A percentile compares a stretch with the other conserved stretches of the same genome.
These are phyloP conservation scores for Olivierus martensii DNA, from an alignment of 1,140 invertebrate species.

Conservation along the genomic window DNA sequence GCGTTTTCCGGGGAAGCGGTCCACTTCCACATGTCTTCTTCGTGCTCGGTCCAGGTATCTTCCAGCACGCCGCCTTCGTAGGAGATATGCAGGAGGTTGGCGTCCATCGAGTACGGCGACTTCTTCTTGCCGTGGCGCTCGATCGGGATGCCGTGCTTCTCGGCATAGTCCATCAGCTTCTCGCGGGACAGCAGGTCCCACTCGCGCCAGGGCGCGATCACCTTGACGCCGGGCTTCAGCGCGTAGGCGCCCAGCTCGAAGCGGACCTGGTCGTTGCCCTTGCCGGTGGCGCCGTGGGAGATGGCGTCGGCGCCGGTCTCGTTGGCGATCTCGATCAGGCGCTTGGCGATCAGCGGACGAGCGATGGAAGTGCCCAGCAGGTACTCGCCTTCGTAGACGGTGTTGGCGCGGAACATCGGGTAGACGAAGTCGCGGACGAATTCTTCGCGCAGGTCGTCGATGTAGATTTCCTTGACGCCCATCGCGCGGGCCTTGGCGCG, in stretches of 20 bases:
- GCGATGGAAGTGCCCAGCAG: constrained; percentile 68
- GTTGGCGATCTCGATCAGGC: constrained; percentile 36
- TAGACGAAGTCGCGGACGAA: constrained; percentile 63
- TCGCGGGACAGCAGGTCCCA: no score
- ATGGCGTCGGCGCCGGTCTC: constrained; percentile 47
- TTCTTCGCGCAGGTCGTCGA: constrained; percentile 50
- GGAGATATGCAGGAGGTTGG: no score
- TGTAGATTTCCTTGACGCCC: constrained; percentile 39
- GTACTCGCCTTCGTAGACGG: constrained; percentile 64
- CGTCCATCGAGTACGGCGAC: no score
- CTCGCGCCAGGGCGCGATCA: no score
- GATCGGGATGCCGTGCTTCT: no score
- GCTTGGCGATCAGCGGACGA: constrained; percentile 60
- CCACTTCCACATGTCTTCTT: constrained; percentile 52
- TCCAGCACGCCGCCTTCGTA: constrained; percentile 73
- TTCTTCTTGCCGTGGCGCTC: no score
- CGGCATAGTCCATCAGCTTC: no score
- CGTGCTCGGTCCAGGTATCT: constrained; percentile 49
- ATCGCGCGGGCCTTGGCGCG: no score
- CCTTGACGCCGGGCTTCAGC: constrained; percentile 29
- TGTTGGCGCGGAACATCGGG: constrained; percentile 54
- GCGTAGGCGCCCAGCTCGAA: constrained; percentile 56
- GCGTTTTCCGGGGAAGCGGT: constrained; percentile 47
- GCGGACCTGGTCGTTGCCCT: constrained; percentile 73
- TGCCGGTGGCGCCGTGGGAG: constrained; percentile 69